phyloP scores from a whole-genome alignment of 1,140 invertebrate genomes.

The Bombus superbus region DNA sequence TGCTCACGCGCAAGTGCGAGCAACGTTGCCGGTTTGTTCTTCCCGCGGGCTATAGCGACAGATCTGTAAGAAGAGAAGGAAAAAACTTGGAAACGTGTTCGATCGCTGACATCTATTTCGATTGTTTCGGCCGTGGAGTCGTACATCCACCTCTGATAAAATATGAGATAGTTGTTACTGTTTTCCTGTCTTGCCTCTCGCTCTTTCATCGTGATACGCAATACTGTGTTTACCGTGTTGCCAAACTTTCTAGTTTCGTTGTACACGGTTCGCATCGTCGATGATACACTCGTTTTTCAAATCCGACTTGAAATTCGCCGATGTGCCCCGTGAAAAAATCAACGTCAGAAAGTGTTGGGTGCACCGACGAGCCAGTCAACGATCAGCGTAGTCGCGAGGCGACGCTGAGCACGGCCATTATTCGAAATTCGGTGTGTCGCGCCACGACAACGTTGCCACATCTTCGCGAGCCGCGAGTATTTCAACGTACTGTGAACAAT shows the following conservation, averaged over 20 bases:
- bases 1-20: conserved; percentile 70
- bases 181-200: conserved; percentile 46
- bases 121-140: neutral
- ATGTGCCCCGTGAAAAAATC: neutral
- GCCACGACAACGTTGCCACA: conserved; percentile 61
- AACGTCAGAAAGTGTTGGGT: neutral
- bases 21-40: conserved; percentile 71
- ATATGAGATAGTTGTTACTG: conserved; percentile 20
- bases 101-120: neutral
- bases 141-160: neutral
- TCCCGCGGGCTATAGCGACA: conserved; percentile 38
- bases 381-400: conserved; percentile 26
- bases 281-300: neutral
- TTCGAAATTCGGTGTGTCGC: conserved; percentile 69
- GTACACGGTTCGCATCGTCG: neutral
- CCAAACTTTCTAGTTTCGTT: conserved; percentile 50
- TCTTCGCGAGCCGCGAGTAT: conserved; percentile 57
- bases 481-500: conserved; percentile 59
- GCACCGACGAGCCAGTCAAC: neutral
- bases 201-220: conserved; percentile 45
- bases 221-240: conserved; percentile 61
- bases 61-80: conserved; percentile 24
- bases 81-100: neutral
- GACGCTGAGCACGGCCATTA: conserved; percentile 62
- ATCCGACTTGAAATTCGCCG: neutral